Base-by-base conservation (phyloP, 2,888 invertebrate genomes). In the Odontocolon sp. region DNA sequence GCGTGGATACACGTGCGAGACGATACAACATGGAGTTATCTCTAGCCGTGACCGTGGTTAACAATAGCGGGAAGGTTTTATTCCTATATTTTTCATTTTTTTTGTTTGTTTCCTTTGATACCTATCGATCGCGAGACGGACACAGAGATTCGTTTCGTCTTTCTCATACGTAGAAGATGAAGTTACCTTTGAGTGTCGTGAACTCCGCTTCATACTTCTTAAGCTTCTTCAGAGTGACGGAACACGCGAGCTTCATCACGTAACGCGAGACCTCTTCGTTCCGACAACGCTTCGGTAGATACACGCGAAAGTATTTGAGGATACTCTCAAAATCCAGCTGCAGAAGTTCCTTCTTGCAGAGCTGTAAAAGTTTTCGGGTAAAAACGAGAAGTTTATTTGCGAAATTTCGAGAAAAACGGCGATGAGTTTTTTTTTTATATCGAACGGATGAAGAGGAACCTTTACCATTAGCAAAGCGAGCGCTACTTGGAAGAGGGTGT, bases 321-420 rank as follows among this genome's bases (percentile, higher is more conserved):
- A 98, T 96, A 14, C 98, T 98, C 91, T 99, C 99, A 88, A 99
- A 99, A 91, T 99, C 99, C 80, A 98, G 92, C 79, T 95, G 95
- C 67, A 99, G 91, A 31, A 99, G 92, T 88, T 99, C 99, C 84
- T 97, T 96, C 86, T 97, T 95, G 76, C 97, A 97, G 80, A 94
- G 92, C 93, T 94, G 85, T 57, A 90, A 90, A 77, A 79, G 73
- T 59, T 42, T 42, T 28, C 3, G 21, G 14, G 16, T 38, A 8
- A 6, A 8, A n/a, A n/a, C 3, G 16, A 14, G 1, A 11, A 4
- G 5, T 21, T 8, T 31, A 16, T 31, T 56, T 31, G 2, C 1
- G 23, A 47, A 1, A 28, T 11, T 2, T 21, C n/a, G 5, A 1
- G 45, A 47, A 9, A 2, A 9, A 11, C n/a, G 2, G 9, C 3